phyloP scores from a whole-genome alignment of 2,113 vertebrate genomes.

The Motacilla tschutschensis region DNA sequence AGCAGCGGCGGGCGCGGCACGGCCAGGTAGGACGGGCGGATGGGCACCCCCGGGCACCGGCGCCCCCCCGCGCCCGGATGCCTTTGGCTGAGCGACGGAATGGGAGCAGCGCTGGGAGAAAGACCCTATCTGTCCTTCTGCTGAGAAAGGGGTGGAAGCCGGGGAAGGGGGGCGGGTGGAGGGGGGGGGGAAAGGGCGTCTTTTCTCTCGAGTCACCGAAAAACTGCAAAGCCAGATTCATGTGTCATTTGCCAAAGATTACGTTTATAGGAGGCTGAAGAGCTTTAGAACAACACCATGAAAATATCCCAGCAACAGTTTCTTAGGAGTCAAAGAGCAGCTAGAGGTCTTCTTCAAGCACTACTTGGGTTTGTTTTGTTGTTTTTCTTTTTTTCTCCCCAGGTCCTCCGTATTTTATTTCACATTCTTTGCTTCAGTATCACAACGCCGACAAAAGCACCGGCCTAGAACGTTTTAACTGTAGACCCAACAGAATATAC shows the following conservation, averaged over 20 bases:
- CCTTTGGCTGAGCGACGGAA: background rate
- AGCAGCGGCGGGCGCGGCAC: background rate
- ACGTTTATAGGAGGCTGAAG: background rate
- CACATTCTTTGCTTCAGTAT: background rate
- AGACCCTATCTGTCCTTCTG: background rate
- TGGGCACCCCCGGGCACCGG: background rate
- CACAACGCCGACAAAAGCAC: background rate
- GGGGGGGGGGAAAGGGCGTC: background rate
- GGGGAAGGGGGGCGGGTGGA: background rate
- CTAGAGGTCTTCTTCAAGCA: background rate
- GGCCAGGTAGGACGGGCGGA: background rate
- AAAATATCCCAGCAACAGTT: background rate
- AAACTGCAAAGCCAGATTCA: background rate
- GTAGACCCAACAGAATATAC: background rate
- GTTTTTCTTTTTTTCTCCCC: background rate
- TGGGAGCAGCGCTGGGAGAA: background rate
- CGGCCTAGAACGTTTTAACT: background rate
- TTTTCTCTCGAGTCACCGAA: background rate
- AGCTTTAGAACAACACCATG: background rate
- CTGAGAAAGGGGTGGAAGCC: background rate
- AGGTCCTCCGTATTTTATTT: background rate
- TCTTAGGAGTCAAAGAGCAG: background rate
- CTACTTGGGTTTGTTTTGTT: background rate
- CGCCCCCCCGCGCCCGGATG: background rate
- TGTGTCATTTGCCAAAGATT: background rate